A percentile compares a stretch with the other conserved stretches of the same genome.
These are phyloP conservation scores for Drosophila subobscura DNA, from an alignment of 1,140 invertebrate genomes.

Conservation along the genomic window DNA sequence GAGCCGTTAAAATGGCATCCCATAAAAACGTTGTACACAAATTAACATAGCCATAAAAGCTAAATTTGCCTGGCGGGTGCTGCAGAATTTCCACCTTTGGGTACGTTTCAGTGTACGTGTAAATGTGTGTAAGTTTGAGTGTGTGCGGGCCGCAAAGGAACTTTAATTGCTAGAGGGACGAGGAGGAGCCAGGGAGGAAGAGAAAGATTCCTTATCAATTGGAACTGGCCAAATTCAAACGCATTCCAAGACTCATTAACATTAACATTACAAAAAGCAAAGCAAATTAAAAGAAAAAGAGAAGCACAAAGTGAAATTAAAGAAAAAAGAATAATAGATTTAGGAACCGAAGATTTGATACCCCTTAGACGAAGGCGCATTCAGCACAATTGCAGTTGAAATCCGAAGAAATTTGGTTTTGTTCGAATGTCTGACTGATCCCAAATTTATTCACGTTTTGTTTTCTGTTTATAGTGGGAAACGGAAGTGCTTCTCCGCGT, in stretches of 20 bases:
- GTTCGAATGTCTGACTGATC: too few species aligned
- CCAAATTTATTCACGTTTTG: too few species aligned
- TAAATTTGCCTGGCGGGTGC: slow-evolving; percentile 20
- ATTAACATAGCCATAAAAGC: slow-evolving; percentile 75
- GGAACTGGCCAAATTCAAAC: slow-evolving; percentile 31
- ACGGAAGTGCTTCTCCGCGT: too few species aligned
- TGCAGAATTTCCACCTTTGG: slow-evolving; percentile 7
- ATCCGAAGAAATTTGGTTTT: too few species aligned
- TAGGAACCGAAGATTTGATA: not conserved
- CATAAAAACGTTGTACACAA: slow-evolving; percentile 71
- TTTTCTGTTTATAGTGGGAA: too few species aligned
- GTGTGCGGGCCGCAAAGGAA: slow-evolving; percentile 32
- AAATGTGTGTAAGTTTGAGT: too few species aligned
- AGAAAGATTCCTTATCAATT: slow-evolving; percentile 40
- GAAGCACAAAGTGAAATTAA: slow-evolving; percentile 40
- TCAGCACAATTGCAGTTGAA: too few species aligned
- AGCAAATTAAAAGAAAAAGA: slow-evolving; percentile 10
- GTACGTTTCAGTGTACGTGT: not conserved
- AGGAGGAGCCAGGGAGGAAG: not conserved
- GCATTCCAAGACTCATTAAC: slow-evolving; percentile 42
- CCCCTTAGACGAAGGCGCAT: too few species aligned
- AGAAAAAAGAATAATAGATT: not conserved
- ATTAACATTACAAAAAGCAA: slow-evolving; percentile 37
- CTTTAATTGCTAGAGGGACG: slow-evolving; percentile 25
- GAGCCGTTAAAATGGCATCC: slow-evolving; percentile 54